Percentiles rank a stretch among this genome's conserved stretches.
Conservation (phyloP, 2,113 vertebrate genomes). For the Proteles cristata region DNA sequence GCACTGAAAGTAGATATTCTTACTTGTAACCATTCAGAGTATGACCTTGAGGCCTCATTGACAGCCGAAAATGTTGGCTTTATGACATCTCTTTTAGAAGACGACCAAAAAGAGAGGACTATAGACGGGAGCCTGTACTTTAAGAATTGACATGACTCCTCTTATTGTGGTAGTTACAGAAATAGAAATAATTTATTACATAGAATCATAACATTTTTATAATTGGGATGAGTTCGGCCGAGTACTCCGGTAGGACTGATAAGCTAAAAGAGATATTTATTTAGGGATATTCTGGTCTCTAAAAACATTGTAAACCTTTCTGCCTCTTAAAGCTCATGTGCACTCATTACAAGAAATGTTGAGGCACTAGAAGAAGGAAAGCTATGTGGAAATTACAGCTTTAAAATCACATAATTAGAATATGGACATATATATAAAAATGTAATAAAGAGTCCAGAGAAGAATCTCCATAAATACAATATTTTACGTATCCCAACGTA, state of each 20-base stretch:
- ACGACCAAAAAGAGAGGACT: not conserved
- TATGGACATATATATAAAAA: not conserved
- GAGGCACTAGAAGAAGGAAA: not conserved
- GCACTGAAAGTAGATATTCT: not conserved
- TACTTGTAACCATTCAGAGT: not conserved
- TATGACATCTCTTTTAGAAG: not conserved
- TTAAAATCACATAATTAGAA: constrained; percentile 1
- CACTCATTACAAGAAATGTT: not conserved
- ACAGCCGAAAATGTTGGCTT: not conserved
- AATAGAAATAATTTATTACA: not conserved
- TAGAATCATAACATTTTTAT: not conserved
- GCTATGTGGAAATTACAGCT: not conserved
- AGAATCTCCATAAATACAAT: not conserved
- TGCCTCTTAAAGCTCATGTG: not conserved
- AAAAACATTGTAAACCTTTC: not conserved
- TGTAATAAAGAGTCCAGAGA: not conserved
- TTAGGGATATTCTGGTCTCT: not conserved
- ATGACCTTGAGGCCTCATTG: not conserved
- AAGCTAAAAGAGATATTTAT: not conserved
- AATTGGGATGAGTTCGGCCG: not conserved
- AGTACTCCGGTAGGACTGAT: not conserved
- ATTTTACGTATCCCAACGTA: not conserved
- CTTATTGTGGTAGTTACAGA: not conserved
- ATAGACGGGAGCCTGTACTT: not conserved
- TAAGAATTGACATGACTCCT: not conserved